These are phyloP conservation scores for Willowsia nigromaculata DNA, from an alignment of 2,888 invertebrate genomes.

Conservation along the genomic window DNA sequence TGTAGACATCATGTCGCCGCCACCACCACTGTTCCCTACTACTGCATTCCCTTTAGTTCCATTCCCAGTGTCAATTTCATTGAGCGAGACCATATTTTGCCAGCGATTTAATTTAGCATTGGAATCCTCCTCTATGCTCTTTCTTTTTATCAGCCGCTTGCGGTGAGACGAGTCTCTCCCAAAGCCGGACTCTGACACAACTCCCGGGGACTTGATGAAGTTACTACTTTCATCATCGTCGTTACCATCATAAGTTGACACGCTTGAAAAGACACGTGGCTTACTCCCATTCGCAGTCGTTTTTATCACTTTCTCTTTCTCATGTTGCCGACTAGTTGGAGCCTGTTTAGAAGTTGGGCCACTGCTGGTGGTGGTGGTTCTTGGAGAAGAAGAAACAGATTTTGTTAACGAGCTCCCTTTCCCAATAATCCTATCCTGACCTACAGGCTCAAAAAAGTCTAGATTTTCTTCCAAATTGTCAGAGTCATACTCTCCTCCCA, in stretches of 20 bases:
- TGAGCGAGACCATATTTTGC: conserved; percentile 77
- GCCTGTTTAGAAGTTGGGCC: neutral
- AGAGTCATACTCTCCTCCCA: conserved; percentile 68
- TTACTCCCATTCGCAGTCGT: neutral
- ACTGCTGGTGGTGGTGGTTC: neutral
- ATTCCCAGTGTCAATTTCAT: conserved; percentile 65
- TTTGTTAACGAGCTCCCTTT: conserved; percentile 51
- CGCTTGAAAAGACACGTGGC: conserved; percentile 55
- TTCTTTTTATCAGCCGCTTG: neutral
- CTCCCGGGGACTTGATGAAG: conserved; percentile 27
- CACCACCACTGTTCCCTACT: neutral
- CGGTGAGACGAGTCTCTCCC: conserved; percentile 16
- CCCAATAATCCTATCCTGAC: neutral
- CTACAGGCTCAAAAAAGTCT: conserved; percentile 76
- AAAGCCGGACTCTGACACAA: conserved; percentile 51
- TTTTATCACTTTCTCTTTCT: conserved; percentile 32
- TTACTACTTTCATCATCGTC: neutral
- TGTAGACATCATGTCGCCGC: conserved; percentile 2
- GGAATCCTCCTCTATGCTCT: conserved; percentile 27
- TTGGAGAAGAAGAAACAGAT: conserved; percentile 58
- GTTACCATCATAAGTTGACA: conserved; percentile 60
- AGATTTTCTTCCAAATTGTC: conserved; percentile 78
- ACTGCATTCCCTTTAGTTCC: neutral
- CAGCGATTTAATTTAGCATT: conserved; percentile 75
- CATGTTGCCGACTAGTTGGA: neutral